These are phyloP conservation scores for Lepidotrigona ventralis DNA, from an alignment of 1,140 invertebrate genomes.

Conservation along the genomic window DNA sequence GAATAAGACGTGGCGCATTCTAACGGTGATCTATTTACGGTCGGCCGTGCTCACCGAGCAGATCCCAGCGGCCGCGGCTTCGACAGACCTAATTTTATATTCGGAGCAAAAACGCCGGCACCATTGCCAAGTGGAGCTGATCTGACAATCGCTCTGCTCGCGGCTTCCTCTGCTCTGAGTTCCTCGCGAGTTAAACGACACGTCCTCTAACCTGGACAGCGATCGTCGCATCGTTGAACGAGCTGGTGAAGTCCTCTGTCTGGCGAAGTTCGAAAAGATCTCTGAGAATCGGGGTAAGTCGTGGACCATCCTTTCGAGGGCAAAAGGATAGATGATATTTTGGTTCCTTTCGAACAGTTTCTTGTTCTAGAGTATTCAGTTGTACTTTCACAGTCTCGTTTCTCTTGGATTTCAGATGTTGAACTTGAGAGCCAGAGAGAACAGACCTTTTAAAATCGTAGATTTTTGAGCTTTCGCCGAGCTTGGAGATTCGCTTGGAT, in stretches of 20 bases:
- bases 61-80: conserved; percentile 51
- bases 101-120: conserved; percentile 65
- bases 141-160: conserved; percentile 47
- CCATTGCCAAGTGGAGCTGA: conserved; percentile 64
- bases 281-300: too few species aligned
- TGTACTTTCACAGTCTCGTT: too few species aligned
- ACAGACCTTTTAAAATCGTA: too few species aligned
- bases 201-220: conserved; percentile 18
- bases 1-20: conserved; percentile 65
- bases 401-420: too few species aligned
- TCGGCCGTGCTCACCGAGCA: conserved; percentile 54
- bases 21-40: conserved; percentile 64
- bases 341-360: too few species aligned
- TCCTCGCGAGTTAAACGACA: background rate
- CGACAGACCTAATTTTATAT: conserved; percentile 67
- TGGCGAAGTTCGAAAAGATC: too few species aligned
- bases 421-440: too few species aligned
- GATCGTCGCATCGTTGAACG: background rate
- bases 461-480: too few species aligned
- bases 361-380: too few species aligned
- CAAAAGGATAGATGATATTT: too few species aligned
- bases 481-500: too few species aligned
- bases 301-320: too few species aligned
- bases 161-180: background rate
- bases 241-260: background rate